Percentiles rank a stretch among this genome's conserved stretches.
These are phyloP conservation scores for Boleophthalmus pectinirostris DNA, from an alignment of 2,113 vertebrate genomes.

Conservation along the genomic window DNA sequence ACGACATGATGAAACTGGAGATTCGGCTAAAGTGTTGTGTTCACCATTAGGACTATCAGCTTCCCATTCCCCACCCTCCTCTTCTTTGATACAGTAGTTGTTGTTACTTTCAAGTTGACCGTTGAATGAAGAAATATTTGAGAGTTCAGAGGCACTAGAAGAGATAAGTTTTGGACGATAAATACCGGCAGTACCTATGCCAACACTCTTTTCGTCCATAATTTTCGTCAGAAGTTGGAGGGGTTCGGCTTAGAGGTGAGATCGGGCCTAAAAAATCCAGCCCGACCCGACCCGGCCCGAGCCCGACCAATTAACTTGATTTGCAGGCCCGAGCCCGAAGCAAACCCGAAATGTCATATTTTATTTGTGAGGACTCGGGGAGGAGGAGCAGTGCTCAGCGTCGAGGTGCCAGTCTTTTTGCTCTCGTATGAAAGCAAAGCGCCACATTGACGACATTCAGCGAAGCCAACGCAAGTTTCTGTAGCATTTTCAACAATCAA, in stretches of 20 bases:
- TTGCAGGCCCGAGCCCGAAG: too few species aligned
- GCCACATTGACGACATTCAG: too few species aligned
- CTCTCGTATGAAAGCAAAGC: too few species aligned
- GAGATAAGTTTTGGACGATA: constrained; percentile 90
- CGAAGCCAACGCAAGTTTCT: too few species aligned
- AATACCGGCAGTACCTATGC: constrained; percentile 72
- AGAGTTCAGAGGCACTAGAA: constrained; percentile 91
- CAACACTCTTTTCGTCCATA: constrained; percentile 90
- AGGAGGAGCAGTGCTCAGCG: too few species aligned
- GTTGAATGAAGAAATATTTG: constrained; percentile 80
- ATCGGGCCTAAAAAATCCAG: too few species aligned
- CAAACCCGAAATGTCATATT: too few species aligned
- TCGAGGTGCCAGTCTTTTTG: too few species aligned
- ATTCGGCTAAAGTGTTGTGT: constrained; percentile 29
- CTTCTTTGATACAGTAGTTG: constrained; percentile 96
- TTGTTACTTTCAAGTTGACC: constrained; percentile 91
- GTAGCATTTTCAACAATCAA: too few species aligned
- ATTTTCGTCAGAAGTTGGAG: constrained; percentile 95
- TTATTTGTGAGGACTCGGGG: too few species aligned
- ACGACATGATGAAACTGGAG: constrained; percentile 53
- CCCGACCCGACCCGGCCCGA: too few species aligned
- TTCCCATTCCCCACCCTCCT: constrained; percentile 83
- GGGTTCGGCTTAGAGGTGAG: constrained; percentile 90
- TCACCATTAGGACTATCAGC: constrained; percentile 73
- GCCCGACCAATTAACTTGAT: too few species aligned